Evolutionary conservation across 1,140 invertebrate species (phyloP), one percentile per base, ranked within the genome.

Genomic region (Pseudoatta argentina): DNA sequence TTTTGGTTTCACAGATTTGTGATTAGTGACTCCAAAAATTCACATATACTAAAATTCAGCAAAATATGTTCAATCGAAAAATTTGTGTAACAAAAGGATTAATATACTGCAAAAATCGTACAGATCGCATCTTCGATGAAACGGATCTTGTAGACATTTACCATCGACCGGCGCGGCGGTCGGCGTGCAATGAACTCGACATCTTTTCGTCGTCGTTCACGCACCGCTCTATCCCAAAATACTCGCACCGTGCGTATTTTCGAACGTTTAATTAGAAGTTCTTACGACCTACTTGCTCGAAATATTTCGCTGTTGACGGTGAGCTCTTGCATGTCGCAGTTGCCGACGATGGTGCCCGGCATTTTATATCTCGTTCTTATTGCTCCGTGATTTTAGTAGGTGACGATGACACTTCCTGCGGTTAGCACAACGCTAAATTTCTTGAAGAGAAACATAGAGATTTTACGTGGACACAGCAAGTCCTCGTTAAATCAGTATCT

Each of bases 211-310:
- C 73, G 73, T 30, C 72, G 61, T 66, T 66, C 85, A 81, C 64
- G 63, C 53, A 81, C 34, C 64, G 44, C 55, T 69, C 24, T n/a
- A 16, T 69, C 76, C 34, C 63, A 55, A 86, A 86, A 81, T 81
- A 81, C 75, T 48, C 76, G 34, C 63, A 51, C 18, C 24, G 8
- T 6, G 21, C 64, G 63, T 86, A 86, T 86, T 86, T 86, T 61
- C 64, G 64, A 39, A 30, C 63, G 63, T 67, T 86, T 86, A 86
- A 86, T 86, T 82, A 86, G 66, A 39, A 86, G 39, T 81, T 86
- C 76, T 81, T 81, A 86, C 76, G 85, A 86, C 63, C 64, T 86
- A 86, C 77, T 78, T 86, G 85, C 63, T 81, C 63, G 85, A 86
- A 81, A 86, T 81, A 86, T 86, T 86, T 86, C 61, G 63, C 55